A percentile compares a stretch with the other conserved stretches of the same genome.
phyloP scores from a whole-genome alignment of 2,797 vertebrate genomes.

The Chaenodraco wilsoni region DNA sequence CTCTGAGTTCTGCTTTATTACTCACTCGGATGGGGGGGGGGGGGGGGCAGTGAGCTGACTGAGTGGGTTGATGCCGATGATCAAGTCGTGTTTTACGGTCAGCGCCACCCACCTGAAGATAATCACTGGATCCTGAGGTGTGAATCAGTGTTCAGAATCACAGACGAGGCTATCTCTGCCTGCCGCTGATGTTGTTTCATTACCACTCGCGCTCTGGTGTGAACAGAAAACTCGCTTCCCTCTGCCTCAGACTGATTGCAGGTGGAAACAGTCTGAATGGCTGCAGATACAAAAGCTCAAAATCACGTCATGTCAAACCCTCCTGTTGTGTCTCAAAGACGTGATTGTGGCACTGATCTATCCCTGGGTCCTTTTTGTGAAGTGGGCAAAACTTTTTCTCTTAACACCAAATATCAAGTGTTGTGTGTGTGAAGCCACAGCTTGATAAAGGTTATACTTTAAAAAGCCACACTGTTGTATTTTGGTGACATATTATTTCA shows the following conservation, averaged over 20 bases:
- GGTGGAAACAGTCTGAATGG: constrained; percentile 38
- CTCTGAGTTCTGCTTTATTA: constrained; percentile 34
- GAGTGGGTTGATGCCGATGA: constrained; percentile 43
- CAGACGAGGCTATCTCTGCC: constrained; percentile 36
- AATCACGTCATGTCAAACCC: constrained; percentile 12
- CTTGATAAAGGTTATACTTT: not conserved
- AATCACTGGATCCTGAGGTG: constrained; percentile 51
- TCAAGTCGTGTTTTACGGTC: constrained; percentile 48
- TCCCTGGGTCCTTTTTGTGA: too few relatives aligned
- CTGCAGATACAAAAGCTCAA: constrained; percentile 8
- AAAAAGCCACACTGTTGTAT: not conserved
- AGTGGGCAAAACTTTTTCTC: not conserved
- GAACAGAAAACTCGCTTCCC: constrained; percentile 51
- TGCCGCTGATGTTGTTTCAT: constrained; percentile 67
- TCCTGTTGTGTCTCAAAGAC: constrained; percentile 5
- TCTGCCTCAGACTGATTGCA: constrained; percentile 40
- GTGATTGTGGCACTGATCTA: constrained; percentile 1
- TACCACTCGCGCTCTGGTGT: constrained; percentile 62
- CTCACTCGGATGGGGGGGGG: constrained; percentile 31
- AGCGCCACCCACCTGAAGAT: constrained; percentile 55
- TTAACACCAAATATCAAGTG: not conserved
- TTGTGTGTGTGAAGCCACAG: not conserved
- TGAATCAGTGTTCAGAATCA: constrained; percentile 53
- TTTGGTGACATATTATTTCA: not conserved
- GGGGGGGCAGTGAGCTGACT: constrained; percentile 9